These are phyloP conservation scores for Abramis brama DNA, from an alignment of 2,113 vertebrate genomes.

Conservation along the genomic window DNA sequence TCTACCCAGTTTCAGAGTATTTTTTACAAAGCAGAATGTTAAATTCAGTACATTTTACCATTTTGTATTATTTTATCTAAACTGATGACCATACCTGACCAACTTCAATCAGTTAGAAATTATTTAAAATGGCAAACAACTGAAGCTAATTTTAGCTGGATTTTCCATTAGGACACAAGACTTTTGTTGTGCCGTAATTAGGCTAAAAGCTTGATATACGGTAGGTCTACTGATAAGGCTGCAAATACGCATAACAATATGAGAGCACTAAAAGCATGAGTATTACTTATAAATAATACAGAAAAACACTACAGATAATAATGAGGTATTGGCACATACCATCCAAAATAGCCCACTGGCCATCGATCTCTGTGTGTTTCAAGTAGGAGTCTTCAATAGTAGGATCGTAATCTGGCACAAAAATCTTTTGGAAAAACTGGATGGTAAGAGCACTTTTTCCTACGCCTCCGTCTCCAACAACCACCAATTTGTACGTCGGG, in stretches of 20 bases:
- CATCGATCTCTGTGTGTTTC: conserved; percentile 98
- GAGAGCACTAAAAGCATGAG: background rate
- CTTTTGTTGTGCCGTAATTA: background rate
- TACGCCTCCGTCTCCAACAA: conserved; percentile 96
- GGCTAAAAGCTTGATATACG: background rate
- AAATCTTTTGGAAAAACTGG: conserved; percentile 99
- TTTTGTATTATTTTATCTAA: background rate
- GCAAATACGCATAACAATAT: background rate
- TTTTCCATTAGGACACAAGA: background rate
- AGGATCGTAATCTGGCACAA: conserved; percentile 97
- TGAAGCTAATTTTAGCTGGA: background rate
- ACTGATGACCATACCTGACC: background rate
- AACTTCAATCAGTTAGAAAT: background rate
- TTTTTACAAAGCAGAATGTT: too few relatives aligned
- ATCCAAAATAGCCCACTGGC: conserved; percentile 97
- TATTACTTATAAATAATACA: background rate
- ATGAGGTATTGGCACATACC: conserved; percentile 76
- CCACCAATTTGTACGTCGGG: conserved; percentile 97
- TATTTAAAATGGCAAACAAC: background rate
- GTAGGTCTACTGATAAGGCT: too few relatives aligned
- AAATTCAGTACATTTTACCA: background rate
- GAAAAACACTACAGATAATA: background rate
- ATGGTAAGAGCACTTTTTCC: conserved; percentile 99
- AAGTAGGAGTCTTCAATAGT: conserved; percentile 99
- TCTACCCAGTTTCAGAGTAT: too few relatives aligned